A percentile compares a stretch with the other conserved stretches of the same genome.
Conservation (phyloP, 1,140 invertebrate species). For the Myzus persicae region DNA sequence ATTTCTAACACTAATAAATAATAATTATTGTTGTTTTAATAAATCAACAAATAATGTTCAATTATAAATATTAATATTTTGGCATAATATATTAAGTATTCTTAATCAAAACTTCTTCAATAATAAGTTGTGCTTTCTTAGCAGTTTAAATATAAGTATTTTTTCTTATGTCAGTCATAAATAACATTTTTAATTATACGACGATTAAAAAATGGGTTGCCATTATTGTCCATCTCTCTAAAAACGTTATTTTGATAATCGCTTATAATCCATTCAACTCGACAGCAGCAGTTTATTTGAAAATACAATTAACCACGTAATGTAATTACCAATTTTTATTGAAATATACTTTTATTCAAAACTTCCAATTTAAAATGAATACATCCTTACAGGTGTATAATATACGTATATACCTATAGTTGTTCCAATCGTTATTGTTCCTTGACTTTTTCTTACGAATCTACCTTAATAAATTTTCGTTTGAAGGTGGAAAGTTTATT, state of each 20-base stretch:
- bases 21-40: neutral
- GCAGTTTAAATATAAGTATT: neutral
- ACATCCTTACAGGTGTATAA: neutral
- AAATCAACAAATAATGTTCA: neutral
- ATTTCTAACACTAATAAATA: neutral
- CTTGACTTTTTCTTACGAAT: neutral
- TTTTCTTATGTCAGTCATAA: neutral
- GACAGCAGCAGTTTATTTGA: neutral
- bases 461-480: neutral
- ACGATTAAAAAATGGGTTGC: neutral
- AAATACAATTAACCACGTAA: neutral
- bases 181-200: neutral
- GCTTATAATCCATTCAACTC: neutral
- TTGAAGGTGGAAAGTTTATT: neutral
- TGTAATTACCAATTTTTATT: neutral
- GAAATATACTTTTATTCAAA: neutral
- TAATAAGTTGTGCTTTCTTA: too few species aligned
- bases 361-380: neutral
- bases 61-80: slow-evolving; percentile 1
- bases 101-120: neutral
- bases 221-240: neutral
- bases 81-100: neutral
- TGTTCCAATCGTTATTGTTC: neutral
- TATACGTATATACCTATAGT: too few species aligned
- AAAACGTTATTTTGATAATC: slow-evolving; percentile 11